Evolutionary conservation across 2,113 vertebrate species (phyloP), one percentile per base, ranked within the genome.

Genomic region (Oceanodroma tethys): DNA sequence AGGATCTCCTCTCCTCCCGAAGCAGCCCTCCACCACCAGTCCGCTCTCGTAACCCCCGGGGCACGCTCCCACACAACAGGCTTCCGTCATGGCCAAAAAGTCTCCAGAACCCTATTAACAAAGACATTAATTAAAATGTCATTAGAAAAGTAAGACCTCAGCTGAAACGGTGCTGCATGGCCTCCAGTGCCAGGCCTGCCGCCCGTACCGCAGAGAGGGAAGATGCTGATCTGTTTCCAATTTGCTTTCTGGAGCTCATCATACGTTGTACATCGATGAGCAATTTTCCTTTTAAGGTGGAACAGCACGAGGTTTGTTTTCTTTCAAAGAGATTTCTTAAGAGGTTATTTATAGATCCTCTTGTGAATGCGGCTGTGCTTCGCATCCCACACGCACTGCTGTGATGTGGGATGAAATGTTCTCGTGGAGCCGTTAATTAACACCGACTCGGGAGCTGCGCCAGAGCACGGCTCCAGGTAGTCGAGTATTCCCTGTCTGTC

Each of bases 181-280:
- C 22, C 20, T 72, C 68, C 81, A 29, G 68, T 72, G 67, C 53
- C 4, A 47, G 78, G 68, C 80, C 81, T 72, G 67, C 65, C 3
- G 32, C 86, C 56, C 4, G 1, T 48, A 21, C 72, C 68, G 47
- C 4, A 2, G 86, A 93, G 82, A 83, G 73, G 53, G 63, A 65
- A 97, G 73, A 76, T 76, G 84, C 74, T 95, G 73, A 63, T 88
- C 97, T 98, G 97, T 91, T 98, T 98, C 94, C 74, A 97, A 83
- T 98, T 97, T 97, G 94, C 92, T 97, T 96, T 93, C 81, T 96
- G 95, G 97, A 98, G 96, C 91, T 95, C 73, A 7, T 20, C 9
- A 4, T 38, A 60, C 34, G 10, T 91, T 96, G 95, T 94, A 48
- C 81, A 86, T 92, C 2, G 25, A 81, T 65, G 73, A 96, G 72